A percentile compares a stretch with the other conserved stretches of the same genome.
Evolutionary conservation across 2,888 invertebrate species (phyloP).

Genomic region (Drosophila fungiperda): DNA sequence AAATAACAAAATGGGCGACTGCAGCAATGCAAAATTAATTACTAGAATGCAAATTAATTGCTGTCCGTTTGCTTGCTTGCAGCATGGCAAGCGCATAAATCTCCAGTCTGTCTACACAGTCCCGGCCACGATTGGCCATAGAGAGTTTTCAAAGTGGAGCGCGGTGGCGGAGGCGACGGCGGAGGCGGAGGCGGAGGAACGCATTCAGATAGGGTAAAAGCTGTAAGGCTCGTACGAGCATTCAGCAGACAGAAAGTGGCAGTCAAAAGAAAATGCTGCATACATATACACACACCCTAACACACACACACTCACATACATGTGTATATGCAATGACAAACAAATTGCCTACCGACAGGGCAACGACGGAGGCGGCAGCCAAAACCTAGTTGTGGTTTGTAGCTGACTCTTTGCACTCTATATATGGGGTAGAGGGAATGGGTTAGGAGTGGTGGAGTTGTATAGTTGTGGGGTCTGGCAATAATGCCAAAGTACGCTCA

Average conservation of each 20-base stretch:
- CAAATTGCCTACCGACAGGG: slow-evolving; percentile 69
- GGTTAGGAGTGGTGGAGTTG: neutral
- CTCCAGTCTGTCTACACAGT: slow-evolving; percentile 41
- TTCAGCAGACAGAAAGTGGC: slow-evolving; percentile 48
- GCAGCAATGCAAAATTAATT: slow-evolving; percentile 78
- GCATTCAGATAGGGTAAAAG: neutral
- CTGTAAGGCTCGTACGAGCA: slow-evolving; percentile 4
- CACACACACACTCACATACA: slow-evolving; percentile 9
- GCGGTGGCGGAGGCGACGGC: slow-evolving; percentile 11
- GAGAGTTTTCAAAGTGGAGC: slow-evolving; percentile 9
- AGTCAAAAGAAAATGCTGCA: slow-evolving; percentile 62
- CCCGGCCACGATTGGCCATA: slow-evolving; percentile 20
- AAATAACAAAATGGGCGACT: slow-evolving; percentile 25
- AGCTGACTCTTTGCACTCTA: slow-evolving; percentile 41
- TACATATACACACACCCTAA: slow-evolving; percentile 14
- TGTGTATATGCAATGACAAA: slow-evolving; percentile 67
- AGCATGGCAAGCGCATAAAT: slow-evolving; percentile 78
- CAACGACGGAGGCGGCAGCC: slow-evolving; percentile 55
- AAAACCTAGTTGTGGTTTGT: slow-evolving; percentile 75
- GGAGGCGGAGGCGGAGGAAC: neutral
- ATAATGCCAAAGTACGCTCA: slow-evolving; percentile 45
- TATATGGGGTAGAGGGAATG: slow-evolving; percentile 15
- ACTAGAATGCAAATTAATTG: slow-evolving; percentile 81
- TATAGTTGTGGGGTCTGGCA: slow-evolving; percentile 11
- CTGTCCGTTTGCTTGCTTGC: slow-evolving; percentile 76